These are phyloP conservation scores for Drosophila kurseongensis DNA, from an alignment of 1,140 invertebrate genomes.

Conservation along the genomic window DNA sequence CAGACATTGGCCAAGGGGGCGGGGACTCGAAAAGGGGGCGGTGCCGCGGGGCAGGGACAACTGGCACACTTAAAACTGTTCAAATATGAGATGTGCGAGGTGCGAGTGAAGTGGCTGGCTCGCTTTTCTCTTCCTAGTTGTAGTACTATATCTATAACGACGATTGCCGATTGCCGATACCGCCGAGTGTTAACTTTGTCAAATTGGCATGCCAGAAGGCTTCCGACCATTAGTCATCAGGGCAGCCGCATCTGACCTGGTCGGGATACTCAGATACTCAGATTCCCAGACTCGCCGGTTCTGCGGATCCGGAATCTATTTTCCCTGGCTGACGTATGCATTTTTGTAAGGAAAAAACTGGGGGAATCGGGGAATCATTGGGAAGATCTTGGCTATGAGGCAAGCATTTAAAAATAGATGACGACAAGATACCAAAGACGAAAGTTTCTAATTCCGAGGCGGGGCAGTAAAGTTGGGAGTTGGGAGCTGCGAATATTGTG, in stretches of 20 bases:
- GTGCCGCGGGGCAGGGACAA: slow-evolving; percentile 23
- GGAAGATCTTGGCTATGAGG: slow-evolving; percentile 24
- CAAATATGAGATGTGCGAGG: slow-evolving; percentile 20
- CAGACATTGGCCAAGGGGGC: slow-evolving; percentile 18
- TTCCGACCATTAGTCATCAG: slow-evolving; percentile 31
- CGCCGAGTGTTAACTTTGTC: slow-evolving; percentile 52
- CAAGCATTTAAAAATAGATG: slow-evolving; percentile 64
- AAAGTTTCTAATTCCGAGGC: slow-evolving; percentile 8
- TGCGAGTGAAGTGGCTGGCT: slow-evolving; percentile 28
- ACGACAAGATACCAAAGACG: slow-evolving; percentile 40
- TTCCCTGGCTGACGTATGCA: slow-evolving; percentile 37
- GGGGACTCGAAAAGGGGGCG: slow-evolving; percentile 1
- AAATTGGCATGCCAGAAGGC: slow-evolving; percentile 43
- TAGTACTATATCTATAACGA: neutral
- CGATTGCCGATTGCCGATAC: slow-evolving; percentile 30
- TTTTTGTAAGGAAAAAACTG: neutral
- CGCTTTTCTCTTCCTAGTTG: slow-evolving; percentile 18
- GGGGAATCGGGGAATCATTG: neutral
- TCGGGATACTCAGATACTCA: slow-evolving; percentile 8
- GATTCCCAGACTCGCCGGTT: slow-evolving; percentile 11
- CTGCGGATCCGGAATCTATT: slow-evolving; percentile 25
- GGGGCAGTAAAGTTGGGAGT: neutral
- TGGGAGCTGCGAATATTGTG: neutral
- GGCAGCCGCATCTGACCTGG: slow-evolving; percentile 20
- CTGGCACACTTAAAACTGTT: slow-evolving; percentile 50